A percentile compares a stretch with the other conserved stretches of the same genome.
Evolutionary conservation across 2,113 vertebrate species (phyloP).

Genomic region (Paracanthobrama guichenoti): DNA sequence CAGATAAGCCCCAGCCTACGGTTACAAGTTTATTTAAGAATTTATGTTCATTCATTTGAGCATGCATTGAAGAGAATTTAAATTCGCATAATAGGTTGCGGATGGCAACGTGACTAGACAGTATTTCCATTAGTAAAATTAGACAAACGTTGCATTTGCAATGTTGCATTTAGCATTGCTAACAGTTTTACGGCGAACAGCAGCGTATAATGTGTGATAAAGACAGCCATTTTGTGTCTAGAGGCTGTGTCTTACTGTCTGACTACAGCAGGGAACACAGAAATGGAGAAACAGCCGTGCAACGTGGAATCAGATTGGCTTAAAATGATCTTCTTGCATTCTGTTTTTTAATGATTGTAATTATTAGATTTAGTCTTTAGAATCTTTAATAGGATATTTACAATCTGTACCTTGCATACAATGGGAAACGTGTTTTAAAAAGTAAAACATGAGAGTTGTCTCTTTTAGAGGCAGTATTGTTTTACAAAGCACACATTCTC

Average conservation of each 20-base stretch:
- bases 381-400: neutral
- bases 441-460: constrained; percentile 21
- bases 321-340: neutral
- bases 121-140: neutral
- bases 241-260: constrained; percentile 27
- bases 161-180: neutral
- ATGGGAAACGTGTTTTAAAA: neutral
- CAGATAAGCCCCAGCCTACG: neutral
- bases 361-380: neutral
- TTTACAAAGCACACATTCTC: constrained; percentile 28
- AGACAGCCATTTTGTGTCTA: constrained; percentile 38
- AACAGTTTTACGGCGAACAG: constrained; percentile 16
- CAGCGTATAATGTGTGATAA: constrained; percentile 1
- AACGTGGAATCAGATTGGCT: neutral
- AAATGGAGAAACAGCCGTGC: constrained; percentile 12
- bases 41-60: neutral
- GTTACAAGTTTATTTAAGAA: neutral
- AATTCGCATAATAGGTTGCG: neutral
- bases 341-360: neutral
- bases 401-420: neutral
- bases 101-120: neutral
- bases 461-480: constrained; percentile 3
- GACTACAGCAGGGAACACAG: constrained; percentile 13
- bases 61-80: neutral
- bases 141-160: neutral